Conservation (phyloP, 2,113 vertebrate genomes). For the Saimiri boliviensis region DNA sequence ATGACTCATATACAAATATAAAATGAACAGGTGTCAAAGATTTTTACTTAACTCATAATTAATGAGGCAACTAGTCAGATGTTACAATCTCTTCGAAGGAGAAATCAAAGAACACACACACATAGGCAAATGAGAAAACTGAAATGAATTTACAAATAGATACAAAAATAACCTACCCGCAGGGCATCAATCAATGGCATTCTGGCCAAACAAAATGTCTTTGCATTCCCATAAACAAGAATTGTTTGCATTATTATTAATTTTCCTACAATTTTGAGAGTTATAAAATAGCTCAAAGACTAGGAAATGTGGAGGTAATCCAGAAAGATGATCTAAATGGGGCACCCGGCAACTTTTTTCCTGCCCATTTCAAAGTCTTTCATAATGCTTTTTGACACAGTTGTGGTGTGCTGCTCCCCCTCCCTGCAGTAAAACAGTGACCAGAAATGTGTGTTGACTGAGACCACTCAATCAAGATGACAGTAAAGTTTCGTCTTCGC, state of each 20-base stretch:
- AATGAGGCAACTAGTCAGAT: neutral
- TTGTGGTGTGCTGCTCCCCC: neutral
- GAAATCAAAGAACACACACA: neutral
- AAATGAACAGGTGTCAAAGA: neutral
- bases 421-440: neutral
- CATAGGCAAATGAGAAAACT: neutral
- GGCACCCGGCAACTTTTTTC: neutral
- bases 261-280: neutral
- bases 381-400: neutral
- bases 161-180: neutral
- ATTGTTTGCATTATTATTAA: neutral
- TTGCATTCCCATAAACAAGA: neutral
- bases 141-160: slow-evolving; percentile 37
- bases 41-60: slow-evolving; percentile 16
- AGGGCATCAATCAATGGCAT: neutral
- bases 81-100: neutral
- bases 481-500: neutral
- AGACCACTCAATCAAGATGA: neutral
- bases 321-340: neutral
- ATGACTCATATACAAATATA: neutral
- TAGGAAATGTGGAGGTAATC: neutral
- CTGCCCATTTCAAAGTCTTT: neutral
- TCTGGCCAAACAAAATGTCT: neutral
- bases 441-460: neutral
- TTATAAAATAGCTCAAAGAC: neutral